Percentiles rank a stretch among this genome's conserved stretches.
Evolutionary conservation across 1,140 invertebrate genomes (phyloP).

Genomic region (Hyles euphorbiae): DNA sequence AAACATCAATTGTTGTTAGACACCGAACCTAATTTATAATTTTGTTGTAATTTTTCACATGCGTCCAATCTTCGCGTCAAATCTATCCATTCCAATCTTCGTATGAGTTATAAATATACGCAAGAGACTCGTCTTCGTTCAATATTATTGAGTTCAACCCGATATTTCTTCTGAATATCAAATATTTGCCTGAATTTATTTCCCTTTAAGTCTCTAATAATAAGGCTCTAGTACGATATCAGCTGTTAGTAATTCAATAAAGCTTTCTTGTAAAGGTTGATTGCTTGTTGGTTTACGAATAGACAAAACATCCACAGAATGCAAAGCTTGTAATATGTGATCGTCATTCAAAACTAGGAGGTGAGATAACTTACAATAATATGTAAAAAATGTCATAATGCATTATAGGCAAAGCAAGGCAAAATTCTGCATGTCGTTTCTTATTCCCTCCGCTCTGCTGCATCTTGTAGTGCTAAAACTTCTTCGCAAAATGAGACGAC

Average conservation of each 20-base stretch:
- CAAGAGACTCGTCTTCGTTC: constrained; percentile 12
- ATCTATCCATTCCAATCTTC: too few relatives aligned
- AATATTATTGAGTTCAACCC: constrained; percentile 14
- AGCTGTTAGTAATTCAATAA: too few relatives aligned
- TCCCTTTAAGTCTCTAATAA: constrained; percentile 16
- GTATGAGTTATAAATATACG: constrained; percentile 21
- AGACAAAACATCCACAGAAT: background rate
- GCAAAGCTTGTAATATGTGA: constrained; percentile 18
- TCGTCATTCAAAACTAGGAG: background rate
- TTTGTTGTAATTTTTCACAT: constrained; percentile 17
- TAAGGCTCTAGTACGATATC: too few relatives aligned
- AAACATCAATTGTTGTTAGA: constrained; percentile 16
- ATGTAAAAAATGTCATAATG: too few relatives aligned
- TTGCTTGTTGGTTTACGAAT: constrained; percentile 1
- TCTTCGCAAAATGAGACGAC: too few relatives aligned
- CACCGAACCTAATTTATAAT: constrained; percentile 12
- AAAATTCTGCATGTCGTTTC: too few relatives aligned
- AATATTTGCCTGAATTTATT: constrained; percentile 28
- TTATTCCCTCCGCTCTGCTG: too few relatives aligned
- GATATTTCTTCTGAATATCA: constrained; percentile 14
- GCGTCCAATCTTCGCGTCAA: too few relatives aligned
- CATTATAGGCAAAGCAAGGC: too few relatives aligned
- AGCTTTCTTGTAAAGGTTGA: too few relatives aligned
- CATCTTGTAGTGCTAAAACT: too few relatives aligned
- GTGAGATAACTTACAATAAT: too few relatives aligned